Percentiles rank a stretch among this genome's conserved stretches.
Conservation (phyloP, 23 tunicate species). For the Phallusia fumigata region DNA sequence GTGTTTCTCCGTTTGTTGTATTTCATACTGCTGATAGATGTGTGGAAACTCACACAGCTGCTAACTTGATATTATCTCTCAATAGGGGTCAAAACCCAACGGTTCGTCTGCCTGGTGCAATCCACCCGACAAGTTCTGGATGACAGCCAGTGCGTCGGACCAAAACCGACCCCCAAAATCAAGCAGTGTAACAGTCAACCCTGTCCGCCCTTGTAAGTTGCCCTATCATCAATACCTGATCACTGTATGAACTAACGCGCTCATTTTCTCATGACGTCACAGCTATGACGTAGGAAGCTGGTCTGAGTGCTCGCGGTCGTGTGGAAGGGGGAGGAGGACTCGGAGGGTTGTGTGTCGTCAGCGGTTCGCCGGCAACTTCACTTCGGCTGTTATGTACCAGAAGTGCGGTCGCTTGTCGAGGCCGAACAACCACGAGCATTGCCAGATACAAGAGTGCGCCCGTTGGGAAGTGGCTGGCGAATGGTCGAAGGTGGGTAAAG, state of each 20-base stretch:
- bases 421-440: constrained; percentile 58
- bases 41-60: background rate
- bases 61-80: background rate
- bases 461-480: constrained; percentile 57
- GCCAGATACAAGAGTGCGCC: constrained; percentile 67
- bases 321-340: constrained; percentile 65
- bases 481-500: constrained; percentile 53
- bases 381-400: constrained; percentile 56
- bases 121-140: constrained; percentile 36
- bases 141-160: constrained; percentile 37
- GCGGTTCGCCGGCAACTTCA: constrained; percentile 59
- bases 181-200: constrained; percentile 59
- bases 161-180: constrained; percentile 31
- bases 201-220: constrained; percentile 76
- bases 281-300: constrained; percentile 58
- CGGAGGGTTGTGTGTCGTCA: constrained; percentile 63
- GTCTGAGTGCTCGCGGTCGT: constrained; percentile 72
- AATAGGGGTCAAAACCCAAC: constrained; percentile 39
- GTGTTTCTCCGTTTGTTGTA: no score
- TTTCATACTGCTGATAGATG: no score
- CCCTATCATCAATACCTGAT: no score
- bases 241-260: background rate
- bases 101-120: constrained; percentile 25
- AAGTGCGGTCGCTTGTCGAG: constrained; percentile 37
- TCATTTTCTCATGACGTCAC: background rate